Evolutionary conservation across 2,888 invertebrate genomes (phyloP).

Genomic region (Helicoverpa assulta): DNA sequence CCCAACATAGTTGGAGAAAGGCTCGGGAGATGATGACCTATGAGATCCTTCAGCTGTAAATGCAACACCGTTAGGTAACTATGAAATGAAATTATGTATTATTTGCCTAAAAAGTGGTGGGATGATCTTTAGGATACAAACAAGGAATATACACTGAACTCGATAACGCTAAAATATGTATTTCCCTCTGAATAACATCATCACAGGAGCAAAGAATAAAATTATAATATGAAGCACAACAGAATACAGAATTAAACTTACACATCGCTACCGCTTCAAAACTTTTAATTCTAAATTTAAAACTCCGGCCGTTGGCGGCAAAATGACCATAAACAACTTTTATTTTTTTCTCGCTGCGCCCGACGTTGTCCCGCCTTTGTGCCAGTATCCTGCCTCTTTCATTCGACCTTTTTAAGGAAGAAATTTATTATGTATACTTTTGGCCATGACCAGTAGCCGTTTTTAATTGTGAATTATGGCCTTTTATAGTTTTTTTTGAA

Average conservation of each 20-base stretch:
- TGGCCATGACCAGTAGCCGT: conserved; percentile 89
- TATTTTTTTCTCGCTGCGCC: conserved; percentile 79
- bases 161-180: neutral
- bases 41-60: too few species aligned
- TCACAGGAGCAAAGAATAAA: conserved; percentile 26
- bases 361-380: conserved; percentile 83
- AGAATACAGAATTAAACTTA: conserved; percentile 55
- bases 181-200: conserved; percentile 15
- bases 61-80: too few species aligned
- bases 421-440: conserved; percentile 89
- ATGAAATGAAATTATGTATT: too few species aligned
- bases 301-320: conserved; percentile 86
- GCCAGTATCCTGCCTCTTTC: conserved; percentile 88
- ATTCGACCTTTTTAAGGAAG: conserved; percentile 88
- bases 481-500: conserved; percentile 68
- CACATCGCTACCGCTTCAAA: conserved; percentile 66
- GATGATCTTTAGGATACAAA: too few species aligned
- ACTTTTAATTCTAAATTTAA: conserved; percentile 85
- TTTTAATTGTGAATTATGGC: conserved; percentile 90
- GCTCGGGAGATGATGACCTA: too few species aligned
- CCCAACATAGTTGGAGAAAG: too few species aligned
- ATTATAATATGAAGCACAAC: conserved; percentile 39
- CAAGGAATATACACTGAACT: neutral
- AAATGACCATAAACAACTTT: conserved; percentile 88
- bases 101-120: too few species aligned